Conservation (phyloP, 2,797 vertebrate species). For the Gallinago nigripennis region DNA sequence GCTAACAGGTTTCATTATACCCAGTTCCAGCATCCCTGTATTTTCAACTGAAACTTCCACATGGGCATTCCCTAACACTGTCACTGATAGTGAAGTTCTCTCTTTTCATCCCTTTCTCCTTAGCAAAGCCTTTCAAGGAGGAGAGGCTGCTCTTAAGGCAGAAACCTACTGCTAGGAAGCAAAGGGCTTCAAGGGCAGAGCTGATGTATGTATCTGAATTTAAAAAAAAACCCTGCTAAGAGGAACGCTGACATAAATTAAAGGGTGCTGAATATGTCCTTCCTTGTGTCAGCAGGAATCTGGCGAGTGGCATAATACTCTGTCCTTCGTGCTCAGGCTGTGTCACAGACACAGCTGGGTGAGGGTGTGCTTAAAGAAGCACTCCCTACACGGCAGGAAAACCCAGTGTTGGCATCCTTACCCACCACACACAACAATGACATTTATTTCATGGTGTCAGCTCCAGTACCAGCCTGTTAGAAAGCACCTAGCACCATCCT, state of each 20-base stretch:
- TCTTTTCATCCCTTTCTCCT: not conserved
- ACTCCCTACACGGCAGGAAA: not conserved
- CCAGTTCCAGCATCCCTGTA: not conserved
- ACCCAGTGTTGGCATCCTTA: not conserved
- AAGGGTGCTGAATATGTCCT: not conserved
- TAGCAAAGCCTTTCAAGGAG: not conserved
- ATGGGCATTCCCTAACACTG: not conserved
- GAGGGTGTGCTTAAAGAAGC: not conserved
- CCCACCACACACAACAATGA: rapidly evolving
- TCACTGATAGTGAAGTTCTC: not conserved
- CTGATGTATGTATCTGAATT: not conserved
- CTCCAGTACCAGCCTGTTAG: not conserved
- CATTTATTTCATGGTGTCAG: not conserved
- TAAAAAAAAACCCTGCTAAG: not conserved
- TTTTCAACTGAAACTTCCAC: not conserved
- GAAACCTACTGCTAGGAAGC: not conserved
- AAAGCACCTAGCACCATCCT: not conserved
- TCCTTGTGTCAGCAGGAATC: not conserved
- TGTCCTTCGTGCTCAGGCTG: not conserved
- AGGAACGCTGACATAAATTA: not conserved
- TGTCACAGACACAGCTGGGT: not conserved
- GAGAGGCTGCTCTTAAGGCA: not conserved
- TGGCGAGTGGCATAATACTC: not conserved
- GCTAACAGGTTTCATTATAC: not conserved
- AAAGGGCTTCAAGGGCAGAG: not conserved